These are phyloP conservation scores for Zosterops borbonicus DNA, from an alignment of 2,113 vertebrate genomes.

Conservation along the genomic window DNA sequence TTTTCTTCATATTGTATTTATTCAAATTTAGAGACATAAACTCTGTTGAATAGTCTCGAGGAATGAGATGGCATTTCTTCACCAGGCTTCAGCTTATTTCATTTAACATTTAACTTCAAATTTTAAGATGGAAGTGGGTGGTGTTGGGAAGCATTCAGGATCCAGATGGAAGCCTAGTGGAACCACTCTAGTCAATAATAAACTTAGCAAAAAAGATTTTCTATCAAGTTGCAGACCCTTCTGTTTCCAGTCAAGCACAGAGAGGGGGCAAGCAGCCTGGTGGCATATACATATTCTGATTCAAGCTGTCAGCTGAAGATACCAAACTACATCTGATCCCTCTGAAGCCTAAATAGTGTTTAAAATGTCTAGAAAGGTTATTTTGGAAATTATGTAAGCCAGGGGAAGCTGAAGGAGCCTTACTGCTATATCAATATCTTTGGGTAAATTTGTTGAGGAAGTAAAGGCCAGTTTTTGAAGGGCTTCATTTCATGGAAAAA, in stretches of 20 bases:
- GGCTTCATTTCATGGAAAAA: not conserved
- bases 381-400: not conserved
- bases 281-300: not conserved
- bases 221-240: not conserved
- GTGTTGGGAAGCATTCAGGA: conserved; percentile 18
- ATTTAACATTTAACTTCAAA: conserved; percentile 23
- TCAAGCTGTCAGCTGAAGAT: not conserved
- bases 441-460: not conserved
- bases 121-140: conserved; percentile 5
- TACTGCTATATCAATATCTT: not conserved
- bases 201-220: conserved; percentile 33
- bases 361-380: conserved; percentile 28
- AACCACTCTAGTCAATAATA: conserved; percentile 34
- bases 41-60: not conserved
- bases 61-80: not conserved
- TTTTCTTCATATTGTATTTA: not conserved
- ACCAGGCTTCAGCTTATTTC: not conserved
- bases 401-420: not conserved
- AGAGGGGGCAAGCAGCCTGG: not conserved
- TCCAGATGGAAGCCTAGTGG: conserved; percentile 20
- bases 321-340: conserved; percentile 11
- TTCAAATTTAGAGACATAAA: not conserved
- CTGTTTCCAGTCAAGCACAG: conserved; percentile 24
- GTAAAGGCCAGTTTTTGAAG: not conserved
- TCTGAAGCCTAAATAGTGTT: not conserved